phyloP scores from a whole-genome alignment of 1,140 invertebrate genomes.

The Caenorhabditis brenneri region DNA sequence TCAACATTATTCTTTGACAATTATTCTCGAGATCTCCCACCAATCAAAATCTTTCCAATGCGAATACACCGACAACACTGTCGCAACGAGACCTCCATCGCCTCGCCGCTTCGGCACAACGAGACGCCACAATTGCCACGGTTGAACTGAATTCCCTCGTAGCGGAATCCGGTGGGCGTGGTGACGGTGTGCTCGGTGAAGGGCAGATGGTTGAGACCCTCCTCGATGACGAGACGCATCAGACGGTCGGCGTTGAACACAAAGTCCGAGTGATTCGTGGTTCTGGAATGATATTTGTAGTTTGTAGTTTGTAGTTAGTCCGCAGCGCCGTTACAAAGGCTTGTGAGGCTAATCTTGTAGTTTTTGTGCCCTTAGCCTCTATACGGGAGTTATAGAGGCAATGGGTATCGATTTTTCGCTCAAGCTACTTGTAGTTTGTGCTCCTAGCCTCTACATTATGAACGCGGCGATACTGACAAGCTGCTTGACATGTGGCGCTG shows the following conservation, averaged over 20 bases:
- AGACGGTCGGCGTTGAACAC: constrained; percentile 96
- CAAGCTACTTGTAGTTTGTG: too few species aligned
- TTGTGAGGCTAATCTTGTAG: too few species aligned
- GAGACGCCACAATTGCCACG: constrained; percentile 98
- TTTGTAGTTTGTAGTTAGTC: constrained; percentile 59
- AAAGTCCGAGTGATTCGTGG: constrained; percentile 90
- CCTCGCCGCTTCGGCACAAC: constrained; percentile 88
- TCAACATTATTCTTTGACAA: background rate
- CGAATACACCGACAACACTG: constrained; percentile 95
- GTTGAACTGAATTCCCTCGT: constrained; percentile 88
- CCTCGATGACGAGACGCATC: constrained; percentile 93
- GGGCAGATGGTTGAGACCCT: constrained; percentile 94
- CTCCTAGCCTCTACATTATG: too few species aligned
- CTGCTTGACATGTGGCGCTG: too few species aligned
- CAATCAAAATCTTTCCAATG: constrained; percentile 50
- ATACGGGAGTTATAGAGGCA: too few species aligned
- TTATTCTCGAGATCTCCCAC: too few species aligned
- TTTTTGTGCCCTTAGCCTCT: too few species aligned
- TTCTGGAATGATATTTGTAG: constrained; percentile 79
- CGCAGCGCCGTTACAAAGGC: too few species aligned
- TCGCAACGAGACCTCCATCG: constrained; percentile 93
- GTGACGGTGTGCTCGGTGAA: constrained; percentile 85
- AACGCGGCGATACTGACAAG: too few species aligned
- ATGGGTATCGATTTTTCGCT: too few species aligned
- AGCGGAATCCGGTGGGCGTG: constrained; percentile 88